These are phyloP conservation scores for Glomeris maerens DNA, from an alignment of 1,140 invertebrate species.

Conservation along the genomic window DNA sequence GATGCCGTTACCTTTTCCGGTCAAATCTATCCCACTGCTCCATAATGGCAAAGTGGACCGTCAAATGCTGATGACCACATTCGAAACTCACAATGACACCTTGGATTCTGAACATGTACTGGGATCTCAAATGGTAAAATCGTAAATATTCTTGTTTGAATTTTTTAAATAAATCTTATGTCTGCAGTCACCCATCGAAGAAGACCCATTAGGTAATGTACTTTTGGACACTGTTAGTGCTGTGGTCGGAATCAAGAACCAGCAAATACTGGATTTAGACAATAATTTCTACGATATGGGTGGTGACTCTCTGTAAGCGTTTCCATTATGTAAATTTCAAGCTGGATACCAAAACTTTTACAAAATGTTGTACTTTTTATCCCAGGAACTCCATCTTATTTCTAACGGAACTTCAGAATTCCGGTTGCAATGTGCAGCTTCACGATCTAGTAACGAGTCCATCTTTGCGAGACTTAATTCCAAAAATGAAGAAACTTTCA, in stretches of 20 bases:
- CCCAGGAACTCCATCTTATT: conserved; percentile 56
- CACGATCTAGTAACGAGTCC: conserved; percentile 15
- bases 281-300: conserved; percentile 70
- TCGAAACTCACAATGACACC: conserved; percentile 28
- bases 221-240: conserved; percentile 19
- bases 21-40: conserved; percentile 56
- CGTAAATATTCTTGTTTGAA: no score
- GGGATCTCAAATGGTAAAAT: conserved; percentile 48
- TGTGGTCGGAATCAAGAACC: conserved; percentile 3
- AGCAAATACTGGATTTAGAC: conserved; percentile 24
- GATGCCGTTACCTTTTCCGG: conserved; percentile 50
- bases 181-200: no score
- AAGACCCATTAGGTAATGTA: not conserved
- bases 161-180: no score
- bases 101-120: conserved; percentile 49
- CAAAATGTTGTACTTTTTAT: no score
- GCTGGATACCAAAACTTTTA: no score
- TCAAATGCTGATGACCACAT: conserved; percentile 52
- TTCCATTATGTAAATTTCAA: conserved; percentile 59
- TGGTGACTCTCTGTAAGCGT: conserved; percentile 71
- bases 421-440: conserved; percentile 5
- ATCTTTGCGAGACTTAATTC: conserved; percentile 27
- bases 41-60: conserved; percentile 75
- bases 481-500: not conserved
- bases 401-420: conserved; percentile 33